phyloP scores from a whole-genome alignment of 2,113 vertebrate species.

The Columbina picui region DNA sequence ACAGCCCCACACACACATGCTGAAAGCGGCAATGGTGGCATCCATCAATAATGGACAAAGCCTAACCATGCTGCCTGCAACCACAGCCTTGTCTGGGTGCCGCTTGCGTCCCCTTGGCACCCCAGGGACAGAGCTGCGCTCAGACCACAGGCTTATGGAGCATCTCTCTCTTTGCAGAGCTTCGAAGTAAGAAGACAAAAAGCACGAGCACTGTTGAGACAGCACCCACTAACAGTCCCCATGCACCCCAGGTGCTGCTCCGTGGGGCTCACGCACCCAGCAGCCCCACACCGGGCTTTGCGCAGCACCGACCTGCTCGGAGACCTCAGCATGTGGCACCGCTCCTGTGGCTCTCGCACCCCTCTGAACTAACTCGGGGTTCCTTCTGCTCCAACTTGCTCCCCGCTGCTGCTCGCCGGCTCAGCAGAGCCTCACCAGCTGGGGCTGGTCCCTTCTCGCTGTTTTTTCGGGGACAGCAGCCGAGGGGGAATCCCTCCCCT shows the following conservation, averaged over 20 bases:
- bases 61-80: neutral
- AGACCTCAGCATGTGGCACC: neutral
- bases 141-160: neutral
- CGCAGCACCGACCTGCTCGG: neutral
- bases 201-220: fast-evolving
- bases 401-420: fast-evolving
- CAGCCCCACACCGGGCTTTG: neutral
- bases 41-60: neutral
- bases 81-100: neutral
- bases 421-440: fast-evolving
- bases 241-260: neutral
- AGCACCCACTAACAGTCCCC: neutral
- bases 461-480: neutral
- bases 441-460: neutral
- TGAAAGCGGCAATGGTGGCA: fast-evolving
- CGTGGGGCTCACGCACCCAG: neutral
- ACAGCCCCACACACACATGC: fast-evolving
- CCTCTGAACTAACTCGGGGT: neutral
- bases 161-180: slow-evolving; percentile 56
- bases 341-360: neutral
- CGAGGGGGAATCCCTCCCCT: fast-evolving
- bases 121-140: neutral
- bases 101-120: neutral
- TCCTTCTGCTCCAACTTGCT: neutral
- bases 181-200: slow-evolving; percentile 64